phyloP scores from a whole-genome alignment of 2,113 vertebrate genomes.

The Coracopsis vasa region DNA sequence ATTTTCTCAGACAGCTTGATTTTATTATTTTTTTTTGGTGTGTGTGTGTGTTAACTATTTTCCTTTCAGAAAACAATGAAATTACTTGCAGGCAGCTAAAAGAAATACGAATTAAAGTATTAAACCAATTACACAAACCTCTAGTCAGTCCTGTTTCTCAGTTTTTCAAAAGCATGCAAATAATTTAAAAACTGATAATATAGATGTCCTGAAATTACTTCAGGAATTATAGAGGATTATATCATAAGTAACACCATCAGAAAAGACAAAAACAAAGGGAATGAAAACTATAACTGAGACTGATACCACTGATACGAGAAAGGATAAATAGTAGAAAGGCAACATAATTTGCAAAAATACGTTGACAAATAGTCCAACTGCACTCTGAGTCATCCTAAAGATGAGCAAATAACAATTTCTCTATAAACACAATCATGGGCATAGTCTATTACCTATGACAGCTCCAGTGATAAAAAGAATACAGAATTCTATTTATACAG shows the following conservation, averaged over 20 bases:
- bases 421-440: not conserved
- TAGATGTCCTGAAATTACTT: not conserved
- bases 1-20: not conserved
- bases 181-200: not conserved
- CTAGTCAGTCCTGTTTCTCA: not conserved
- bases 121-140: not conserved
- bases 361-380: not conserved
- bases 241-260: not conserved
- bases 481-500: not conserved
- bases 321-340: not conserved
- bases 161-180: not conserved
- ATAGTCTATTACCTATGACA: not conserved
- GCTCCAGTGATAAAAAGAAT: not conserved
- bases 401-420: constrained; percentile 9
- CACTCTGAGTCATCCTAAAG: constrained; percentile 36
- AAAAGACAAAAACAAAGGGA: not conserved
- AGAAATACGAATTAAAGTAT: not conserved
- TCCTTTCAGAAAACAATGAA: not conserved
- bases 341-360: constrained; percentile 2
- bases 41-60: not conserved
- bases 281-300: not conserved
- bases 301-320: not conserved
- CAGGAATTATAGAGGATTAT: not conserved
- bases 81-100: not conserved
- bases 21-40: not conserved